A percentile compares a stretch with the other conserved stretches of the same genome.
Evolutionary conservation across 1,140 invertebrate species (phyloP).

Genomic region (Drosophila ambigua): DNA sequence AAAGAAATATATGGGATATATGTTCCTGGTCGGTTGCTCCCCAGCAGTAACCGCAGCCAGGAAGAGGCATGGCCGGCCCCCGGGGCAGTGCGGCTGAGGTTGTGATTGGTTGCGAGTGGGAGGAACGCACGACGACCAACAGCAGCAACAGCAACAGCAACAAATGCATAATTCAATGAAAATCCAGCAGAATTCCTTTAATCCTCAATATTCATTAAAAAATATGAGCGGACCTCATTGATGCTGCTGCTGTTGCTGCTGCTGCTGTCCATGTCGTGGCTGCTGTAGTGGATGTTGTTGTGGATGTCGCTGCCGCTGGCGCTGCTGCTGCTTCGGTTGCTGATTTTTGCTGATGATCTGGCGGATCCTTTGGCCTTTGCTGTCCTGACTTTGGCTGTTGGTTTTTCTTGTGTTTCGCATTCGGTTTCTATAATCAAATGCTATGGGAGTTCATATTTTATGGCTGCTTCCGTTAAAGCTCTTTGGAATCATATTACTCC

Average conservation of each 20-base stretch:
- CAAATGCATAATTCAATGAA: slow-evolving; percentile 84
- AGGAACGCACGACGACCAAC: neutral
- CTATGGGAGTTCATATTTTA: no score
- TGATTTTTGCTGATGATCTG: no score
- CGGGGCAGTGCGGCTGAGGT: slow-evolving; percentile 27
- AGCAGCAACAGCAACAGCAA: slow-evolving; percentile 31
- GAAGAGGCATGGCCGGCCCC: slow-evolving; percentile 31
- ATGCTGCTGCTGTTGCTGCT: slow-evolving; percentile 18
- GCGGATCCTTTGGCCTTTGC: no score
- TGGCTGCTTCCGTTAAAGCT: no score
- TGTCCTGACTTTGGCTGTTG: no score
- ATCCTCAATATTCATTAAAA: slow-evolving; percentile 84
- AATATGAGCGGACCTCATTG: slow-evolving; percentile 62
- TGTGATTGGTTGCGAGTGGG: slow-evolving; percentile 30
- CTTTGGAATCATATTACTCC: no score
- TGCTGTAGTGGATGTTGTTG: slow-evolving; percentile 8
- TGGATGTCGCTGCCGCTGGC: no score
- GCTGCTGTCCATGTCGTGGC: slow-evolving; percentile 12
- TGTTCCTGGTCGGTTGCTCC: slow-evolving; percentile 40
- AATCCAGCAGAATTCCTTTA: slow-evolving; percentile 83
- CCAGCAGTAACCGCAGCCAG: slow-evolving; percentile 33
- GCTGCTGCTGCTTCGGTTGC: no score
- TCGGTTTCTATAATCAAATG: no score
- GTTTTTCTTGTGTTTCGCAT: no score
- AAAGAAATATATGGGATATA: slow-evolving; percentile 75